phyloP scores from a whole-genome alignment of 2,888 invertebrate genomes.

The Ennomos quercinarius region DNA sequence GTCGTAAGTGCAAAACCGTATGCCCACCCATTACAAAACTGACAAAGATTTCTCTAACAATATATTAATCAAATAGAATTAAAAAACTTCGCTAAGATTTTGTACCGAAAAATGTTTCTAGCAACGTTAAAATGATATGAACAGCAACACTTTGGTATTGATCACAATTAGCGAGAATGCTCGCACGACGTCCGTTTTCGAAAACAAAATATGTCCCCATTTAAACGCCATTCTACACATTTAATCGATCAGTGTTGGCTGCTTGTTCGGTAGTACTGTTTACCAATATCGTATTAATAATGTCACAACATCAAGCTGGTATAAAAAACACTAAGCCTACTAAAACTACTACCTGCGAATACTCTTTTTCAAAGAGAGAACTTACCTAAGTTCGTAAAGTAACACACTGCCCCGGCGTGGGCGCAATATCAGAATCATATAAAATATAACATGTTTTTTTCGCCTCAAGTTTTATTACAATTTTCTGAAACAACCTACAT shows the following conservation, averaged over 20 bases:
- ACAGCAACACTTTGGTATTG: constrained; percentile 81
- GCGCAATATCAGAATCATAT: constrained; percentile 72
- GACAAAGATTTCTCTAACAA: constrained; percentile 80
- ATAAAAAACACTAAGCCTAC: constrained; percentile 86
- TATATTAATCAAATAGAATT: constrained; percentile 78
- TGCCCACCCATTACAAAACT: constrained; percentile 64
- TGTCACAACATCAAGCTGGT: constrained; percentile 86
- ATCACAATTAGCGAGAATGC: constrained; percentile 63
- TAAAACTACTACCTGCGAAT: constrained; percentile 84
- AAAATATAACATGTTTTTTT: constrained; percentile 82
- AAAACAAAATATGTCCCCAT: constrained; percentile 54
- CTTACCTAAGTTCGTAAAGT: constrained; percentile 83
- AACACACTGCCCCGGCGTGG: constrained; percentile 65
- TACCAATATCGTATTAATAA: constrained; percentile 77
- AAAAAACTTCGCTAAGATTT: constrained; percentile 78
- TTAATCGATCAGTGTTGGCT: constrained; percentile 76
- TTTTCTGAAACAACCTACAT: constrained; percentile 83
- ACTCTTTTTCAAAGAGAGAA: constrained; percentile 85
- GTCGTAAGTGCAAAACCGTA: constrained; percentile 37
- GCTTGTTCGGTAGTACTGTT: constrained; percentile 72
- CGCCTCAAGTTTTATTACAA: constrained; percentile 79
- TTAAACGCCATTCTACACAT: constrained; percentile 77
- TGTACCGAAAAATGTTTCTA: constrained; percentile 82
- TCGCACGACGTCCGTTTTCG: constrained; percentile 58
- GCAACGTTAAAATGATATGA: constrained; percentile 83